Conservation (phyloP, 1,140 invertebrate genomes). For the Calephelis virginiensis region DNA sequence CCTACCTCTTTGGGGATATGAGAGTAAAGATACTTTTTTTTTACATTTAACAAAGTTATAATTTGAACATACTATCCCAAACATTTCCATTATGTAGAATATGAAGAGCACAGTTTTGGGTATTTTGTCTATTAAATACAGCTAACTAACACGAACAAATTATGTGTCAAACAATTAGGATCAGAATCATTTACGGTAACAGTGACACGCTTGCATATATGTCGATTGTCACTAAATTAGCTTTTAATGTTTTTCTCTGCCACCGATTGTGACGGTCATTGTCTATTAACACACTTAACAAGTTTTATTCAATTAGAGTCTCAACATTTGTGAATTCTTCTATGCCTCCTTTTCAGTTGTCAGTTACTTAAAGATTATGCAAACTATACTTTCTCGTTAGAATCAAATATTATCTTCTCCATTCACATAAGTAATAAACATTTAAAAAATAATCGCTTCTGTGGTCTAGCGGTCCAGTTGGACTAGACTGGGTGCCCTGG, state of each 20-base stretch:
- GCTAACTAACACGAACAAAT: neutral
- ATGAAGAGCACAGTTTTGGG: slow-evolving; percentile 1
- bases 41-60: no score
- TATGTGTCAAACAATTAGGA: slow-evolving; percentile 24
- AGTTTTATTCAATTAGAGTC: slow-evolving; percentile 53
- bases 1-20: no score
- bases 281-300: slow-evolving; percentile 66
- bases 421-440: no score
- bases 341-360: slow-evolving; percentile 11
- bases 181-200: slow-evolving; percentile 26
- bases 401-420: no score
- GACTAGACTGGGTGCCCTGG: no score
- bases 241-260: slow-evolving; percentile 57
- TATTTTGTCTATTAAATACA: neutral
- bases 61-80: no score
- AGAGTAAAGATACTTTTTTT: no score
- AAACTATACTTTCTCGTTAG: no score
- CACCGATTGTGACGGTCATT: slow-evolving; percentile 44
- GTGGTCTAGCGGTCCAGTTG: no score
- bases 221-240: slow-evolving; percentile 57
- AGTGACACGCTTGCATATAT: slow-evolving; percentile 47
- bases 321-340: slow-evolving; percentile 35
- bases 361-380: no score
- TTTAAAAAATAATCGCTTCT: no score
- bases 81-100: neutral